Percentiles rank a stretch among this genome's conserved stretches.
These are phyloP conservation scores for Mormyrus proboscirostris DNA, from an alignment of 2,797 vertebrate genomes.

Conservation along the genomic window DNA sequence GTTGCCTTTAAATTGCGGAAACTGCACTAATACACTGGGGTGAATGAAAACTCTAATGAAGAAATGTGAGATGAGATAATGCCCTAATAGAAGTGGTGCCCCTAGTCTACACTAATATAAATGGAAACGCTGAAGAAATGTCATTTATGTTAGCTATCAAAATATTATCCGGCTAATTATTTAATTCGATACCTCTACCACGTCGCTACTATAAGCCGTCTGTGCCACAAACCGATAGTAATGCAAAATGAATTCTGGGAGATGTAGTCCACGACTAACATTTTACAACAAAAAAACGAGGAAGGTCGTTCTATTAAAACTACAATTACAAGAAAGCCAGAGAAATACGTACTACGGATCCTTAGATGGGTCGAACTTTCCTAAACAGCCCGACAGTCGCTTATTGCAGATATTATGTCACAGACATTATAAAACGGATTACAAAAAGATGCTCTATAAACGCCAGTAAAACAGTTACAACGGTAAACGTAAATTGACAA, in stretches of 20 bases:
- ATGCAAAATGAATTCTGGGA: neutral
- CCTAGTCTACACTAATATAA: neutral
- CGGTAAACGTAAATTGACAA: neutral
- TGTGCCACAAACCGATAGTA: neutral
- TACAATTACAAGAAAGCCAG: neutral
- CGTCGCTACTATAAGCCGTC: slow-evolving; percentile 14
- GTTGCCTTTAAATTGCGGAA: neutral
- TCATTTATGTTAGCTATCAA: neutral
- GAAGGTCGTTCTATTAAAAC: neutral
- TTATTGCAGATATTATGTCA: neutral
- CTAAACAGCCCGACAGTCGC: neutral
- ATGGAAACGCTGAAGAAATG: neutral
- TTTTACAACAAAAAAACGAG: neutral
- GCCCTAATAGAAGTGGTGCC: neutral
- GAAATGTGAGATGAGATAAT: neutral
- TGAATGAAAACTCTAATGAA: neutral
- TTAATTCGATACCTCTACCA: neutral
- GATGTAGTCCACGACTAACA: slow-evolving; percentile 38
- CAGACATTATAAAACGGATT: neutral
- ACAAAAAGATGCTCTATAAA: neutral
- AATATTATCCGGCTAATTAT: neutral
- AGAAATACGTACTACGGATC: neutral
- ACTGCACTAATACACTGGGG: neutral
- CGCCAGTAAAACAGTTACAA: neutral
- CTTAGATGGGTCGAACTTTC: neutral